These are phyloP conservation scores for Muscicapa adusta DNA, from an alignment of 2,113 vertebrate species.

Conservation along the genomic window DNA sequence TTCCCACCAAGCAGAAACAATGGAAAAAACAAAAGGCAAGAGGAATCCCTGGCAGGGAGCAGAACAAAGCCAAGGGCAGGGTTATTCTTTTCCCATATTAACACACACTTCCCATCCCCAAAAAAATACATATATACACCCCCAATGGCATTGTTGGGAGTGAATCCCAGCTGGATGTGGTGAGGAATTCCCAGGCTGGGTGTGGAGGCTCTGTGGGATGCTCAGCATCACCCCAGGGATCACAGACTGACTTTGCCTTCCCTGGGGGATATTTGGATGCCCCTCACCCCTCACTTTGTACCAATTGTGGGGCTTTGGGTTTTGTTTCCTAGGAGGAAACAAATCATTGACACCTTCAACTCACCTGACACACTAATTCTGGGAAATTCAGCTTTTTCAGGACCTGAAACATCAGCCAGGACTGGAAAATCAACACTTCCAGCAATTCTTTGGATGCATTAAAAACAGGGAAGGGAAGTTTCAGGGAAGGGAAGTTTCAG, in stretches of 20 bases:
- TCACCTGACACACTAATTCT: rapidly evolving
- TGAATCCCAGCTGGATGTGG: not conserved
- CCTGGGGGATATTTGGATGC: not conserved
- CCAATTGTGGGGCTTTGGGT: not conserved
- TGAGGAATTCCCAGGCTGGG: not conserved
- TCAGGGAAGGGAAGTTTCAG: too few relatives aligned
- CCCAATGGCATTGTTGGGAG: not conserved
- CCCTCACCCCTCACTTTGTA: not conserved
- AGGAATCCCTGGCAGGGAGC: not conserved
- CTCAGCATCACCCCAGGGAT: not conserved
- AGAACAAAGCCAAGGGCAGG: not conserved
- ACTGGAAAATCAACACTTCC: not conserved
- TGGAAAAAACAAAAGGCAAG: not conserved
- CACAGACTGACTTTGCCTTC: rapidly evolving
- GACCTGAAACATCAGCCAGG: rapidly evolving
- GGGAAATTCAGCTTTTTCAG: not conserved
- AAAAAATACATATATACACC: not conserved
- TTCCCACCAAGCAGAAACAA: not conserved
- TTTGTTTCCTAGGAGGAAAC: not conserved
- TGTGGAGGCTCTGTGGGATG: not conserved
- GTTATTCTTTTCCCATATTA: not conserved
- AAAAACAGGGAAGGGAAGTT: not conserved
- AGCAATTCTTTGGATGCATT: not conserved
- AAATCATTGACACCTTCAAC: not conserved
- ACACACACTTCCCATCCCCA: not conserved